Percentiles rank a stretch among this genome's conserved stretches.
These are phyloP conservation scores for Copidosoma floridanum DNA, from an alignment of 1,140 invertebrate genomes.

Conservation along the genomic window DNA sequence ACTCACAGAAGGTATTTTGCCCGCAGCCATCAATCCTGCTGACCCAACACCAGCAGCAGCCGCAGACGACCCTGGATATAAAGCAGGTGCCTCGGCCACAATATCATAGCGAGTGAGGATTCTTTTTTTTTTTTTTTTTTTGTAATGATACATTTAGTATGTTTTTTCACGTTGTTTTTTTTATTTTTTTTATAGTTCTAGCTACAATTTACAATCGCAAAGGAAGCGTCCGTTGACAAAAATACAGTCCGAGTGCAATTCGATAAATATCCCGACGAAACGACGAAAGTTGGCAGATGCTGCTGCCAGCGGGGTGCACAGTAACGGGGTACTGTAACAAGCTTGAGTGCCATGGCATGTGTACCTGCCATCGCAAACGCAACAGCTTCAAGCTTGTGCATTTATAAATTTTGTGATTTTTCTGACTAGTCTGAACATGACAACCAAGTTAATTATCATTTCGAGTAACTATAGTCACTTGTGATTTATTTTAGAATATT, in stretches of 20 bases:
- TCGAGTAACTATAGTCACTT: too few species aligned
- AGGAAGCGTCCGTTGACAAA: constrained; percentile 86
- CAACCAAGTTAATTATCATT: too few species aligned
- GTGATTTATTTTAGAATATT: too few species aligned
- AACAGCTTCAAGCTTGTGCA: too few species aligned
- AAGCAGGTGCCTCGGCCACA: constrained; percentile 61
- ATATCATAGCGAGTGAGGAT: constrained; percentile 49
- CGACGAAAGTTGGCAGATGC: constrained; percentile 58
- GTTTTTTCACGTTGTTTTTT: neutral
- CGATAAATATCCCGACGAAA: constrained; percentile 56
- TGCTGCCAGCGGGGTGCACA: constrained; percentile 60
- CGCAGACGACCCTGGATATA: constrained; percentile 55
- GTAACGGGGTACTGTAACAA: constrained; percentile 63
- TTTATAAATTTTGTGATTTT: too few species aligned
- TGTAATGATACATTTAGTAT: neutral
- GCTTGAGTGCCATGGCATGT: too few species aligned
- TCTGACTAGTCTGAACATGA: too few species aligned
- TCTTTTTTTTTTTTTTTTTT: constrained; percentile 18
- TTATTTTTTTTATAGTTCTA: constrained; percentile 43
- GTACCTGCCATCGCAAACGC: too few species aligned
- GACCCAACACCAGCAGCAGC: constrained; percentile 48
- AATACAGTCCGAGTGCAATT: constrained; percentile 79
- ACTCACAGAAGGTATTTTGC: constrained; percentile 36
- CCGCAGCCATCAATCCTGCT: constrained; percentile 50
- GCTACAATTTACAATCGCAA: constrained; percentile 69